Evolutionary conservation across 2,113 vertebrate genomes (phyloP).

Genomic region (Rattus rattus): DNA sequence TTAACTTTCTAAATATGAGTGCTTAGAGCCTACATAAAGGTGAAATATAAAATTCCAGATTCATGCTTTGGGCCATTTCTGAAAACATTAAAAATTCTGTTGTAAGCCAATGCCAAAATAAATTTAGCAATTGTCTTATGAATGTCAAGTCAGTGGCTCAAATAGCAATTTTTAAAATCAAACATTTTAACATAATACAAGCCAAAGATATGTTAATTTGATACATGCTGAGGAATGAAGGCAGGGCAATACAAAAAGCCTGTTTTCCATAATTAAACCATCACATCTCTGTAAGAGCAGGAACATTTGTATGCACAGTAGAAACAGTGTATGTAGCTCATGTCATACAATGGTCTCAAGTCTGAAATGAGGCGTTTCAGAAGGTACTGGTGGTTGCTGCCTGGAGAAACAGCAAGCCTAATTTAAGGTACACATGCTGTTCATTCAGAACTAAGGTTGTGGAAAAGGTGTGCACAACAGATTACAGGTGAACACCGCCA

Average conservation of each 20-base stretch:
- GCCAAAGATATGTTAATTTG: conserved; percentile 12
- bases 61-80: not conserved
- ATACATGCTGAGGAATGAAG: not conserved
- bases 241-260: not conserved
- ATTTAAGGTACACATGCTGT: not conserved
- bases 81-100: not conserved
- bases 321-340: not conserved
- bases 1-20: not conserved
- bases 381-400: not conserved
- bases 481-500: not conserved
- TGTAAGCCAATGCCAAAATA: not conserved
- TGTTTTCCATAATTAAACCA: conserved; percentile 2
- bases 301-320: not conserved
- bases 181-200: not conserved
- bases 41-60: not conserved
- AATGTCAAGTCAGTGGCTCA: not conserved
- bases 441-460: not conserved
- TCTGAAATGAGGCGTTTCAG: not conserved
- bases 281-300: not conserved
- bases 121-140: not conserved
- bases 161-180: conserved; percentile 18
- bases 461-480: not conserved
- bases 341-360: not conserved
- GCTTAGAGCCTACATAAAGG: not conserved
- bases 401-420: too few species aligned